Percentiles rank a stretch among this genome's conserved stretches.
phyloP scores from a whole-genome alignment of 2,113 vertebrate species.

The Boleophthalmus pectinirostris region DNA sequence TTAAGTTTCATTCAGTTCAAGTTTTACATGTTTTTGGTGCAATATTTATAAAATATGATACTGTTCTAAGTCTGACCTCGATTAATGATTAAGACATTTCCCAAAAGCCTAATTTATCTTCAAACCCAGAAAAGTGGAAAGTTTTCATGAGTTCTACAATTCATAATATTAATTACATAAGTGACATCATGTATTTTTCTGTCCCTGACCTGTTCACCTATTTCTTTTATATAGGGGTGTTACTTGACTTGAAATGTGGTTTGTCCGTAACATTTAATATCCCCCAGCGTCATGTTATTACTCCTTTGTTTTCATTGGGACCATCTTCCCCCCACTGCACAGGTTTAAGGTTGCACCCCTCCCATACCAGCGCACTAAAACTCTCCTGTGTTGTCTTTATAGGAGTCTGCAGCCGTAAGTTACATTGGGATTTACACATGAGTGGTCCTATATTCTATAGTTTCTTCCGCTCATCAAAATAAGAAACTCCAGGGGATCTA shows the following conservation, averaged over 20 bases:
- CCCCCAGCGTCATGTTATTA: neutral
- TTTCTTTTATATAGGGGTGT: neutral
- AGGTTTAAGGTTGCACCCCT: slow-evolving; percentile 12
- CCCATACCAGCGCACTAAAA: neutral
- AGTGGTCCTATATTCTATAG: slow-evolving; percentile 7
- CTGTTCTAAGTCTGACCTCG: neutral
- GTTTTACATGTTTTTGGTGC: neutral
- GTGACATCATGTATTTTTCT: neutral
- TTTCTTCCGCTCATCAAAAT: slow-evolving; percentile 3
- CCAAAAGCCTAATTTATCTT: neutral
- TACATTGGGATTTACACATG: slow-evolving; percentile 1
- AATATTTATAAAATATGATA: neutral
- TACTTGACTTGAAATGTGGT: neutral
- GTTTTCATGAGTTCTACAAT: neutral
- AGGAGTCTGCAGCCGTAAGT: neutral
- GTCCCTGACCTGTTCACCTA: neutral
- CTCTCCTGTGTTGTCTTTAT: neutral
- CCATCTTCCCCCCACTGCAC: neutral
- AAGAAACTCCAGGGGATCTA: neutral
- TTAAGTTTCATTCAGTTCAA: too few relatives aligned
- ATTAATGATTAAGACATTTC: slow-evolving; percentile 1
- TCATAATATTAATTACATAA: neutral
- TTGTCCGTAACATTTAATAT: slow-evolving; percentile 5
- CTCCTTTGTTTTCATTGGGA: slow-evolving; percentile 13
- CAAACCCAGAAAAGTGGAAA: neutral